Evolutionary conservation across 2,888 invertebrate species (phyloP).

Genomic region (Tineola bisselliella): DNA sequence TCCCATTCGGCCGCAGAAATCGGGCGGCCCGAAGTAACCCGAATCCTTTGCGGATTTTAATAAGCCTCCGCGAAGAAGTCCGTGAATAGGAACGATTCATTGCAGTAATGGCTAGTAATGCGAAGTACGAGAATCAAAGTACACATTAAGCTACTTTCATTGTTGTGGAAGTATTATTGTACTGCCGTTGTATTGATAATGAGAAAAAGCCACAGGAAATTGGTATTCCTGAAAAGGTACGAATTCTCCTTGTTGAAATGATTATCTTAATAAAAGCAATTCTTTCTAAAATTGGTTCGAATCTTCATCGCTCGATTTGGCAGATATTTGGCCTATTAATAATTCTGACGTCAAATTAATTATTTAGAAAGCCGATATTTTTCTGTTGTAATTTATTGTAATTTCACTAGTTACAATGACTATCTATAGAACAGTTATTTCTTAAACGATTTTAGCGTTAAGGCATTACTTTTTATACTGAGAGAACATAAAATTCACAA

Average conservation of each 20-base stretch:
- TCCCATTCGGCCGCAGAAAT: constrained; percentile 13
- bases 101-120: constrained; percentile 6
- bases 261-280: not conserved
- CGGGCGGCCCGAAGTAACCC: constrained; percentile 13
- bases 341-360: constrained; percentile 1
- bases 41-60: constrained; percentile 14
- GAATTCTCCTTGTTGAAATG: not conserved
- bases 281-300: not conserved
- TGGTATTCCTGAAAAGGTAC: not conserved
- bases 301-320: not conserved
- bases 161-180: constrained; percentile 6
- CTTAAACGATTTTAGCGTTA: too few relatives aligned
- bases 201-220: not conserved
- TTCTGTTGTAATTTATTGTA: not conserved
- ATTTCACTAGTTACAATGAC: not conserved
- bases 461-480: too few relatives aligned
- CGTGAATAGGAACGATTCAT: constrained; percentile 1
- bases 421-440: too few relatives aligned
- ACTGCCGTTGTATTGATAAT: not conserved
- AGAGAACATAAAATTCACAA: not conserved
- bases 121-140: not conserved
- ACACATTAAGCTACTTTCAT: not conserved
- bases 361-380: not conserved
- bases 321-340: not conserved
- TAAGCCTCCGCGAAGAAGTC: constrained; percentile 12